Conservation (phyloP, 2,113 vertebrate species). For the Sphaerodactylus townsendi region DNA sequence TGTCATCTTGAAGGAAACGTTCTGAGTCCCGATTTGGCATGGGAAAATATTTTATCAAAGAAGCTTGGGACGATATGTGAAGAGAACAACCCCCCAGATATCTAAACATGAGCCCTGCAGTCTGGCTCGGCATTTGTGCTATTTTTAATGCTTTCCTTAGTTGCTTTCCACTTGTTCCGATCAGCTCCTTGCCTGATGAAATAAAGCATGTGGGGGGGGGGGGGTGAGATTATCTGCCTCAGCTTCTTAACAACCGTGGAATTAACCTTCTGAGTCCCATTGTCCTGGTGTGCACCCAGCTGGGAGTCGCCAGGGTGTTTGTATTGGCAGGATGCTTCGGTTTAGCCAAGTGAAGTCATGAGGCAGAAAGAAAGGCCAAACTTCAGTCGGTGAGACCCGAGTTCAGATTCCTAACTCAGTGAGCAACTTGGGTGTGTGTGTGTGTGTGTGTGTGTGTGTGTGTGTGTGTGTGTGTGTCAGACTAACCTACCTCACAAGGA, state of each 20-base stretch:
- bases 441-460: too few relatives aligned
- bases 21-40: slow-evolving; percentile 64
- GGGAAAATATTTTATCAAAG: slow-evolving; percentile 81
- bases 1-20: slow-evolving; percentile 36
- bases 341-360: too few relatives aligned
- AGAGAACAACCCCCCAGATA: slow-evolving; percentile 41
- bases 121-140: slow-evolving; percentile 43
- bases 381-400: neutral
- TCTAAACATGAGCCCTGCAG: slow-evolving; percentile 59
- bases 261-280: neutral
- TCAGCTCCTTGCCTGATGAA: slow-evolving; percentile 30
- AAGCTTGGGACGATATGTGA: slow-evolving; percentile 57
- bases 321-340: too few relatives aligned
- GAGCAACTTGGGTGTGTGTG: neutral
- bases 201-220: slow-evolving; percentile 16
- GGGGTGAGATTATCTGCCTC: neutral
- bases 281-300: neutral
- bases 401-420: neutral
- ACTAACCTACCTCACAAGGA: neutral
- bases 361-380: neutral
- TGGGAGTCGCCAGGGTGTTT: neutral
- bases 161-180: slow-evolving; percentile 34
- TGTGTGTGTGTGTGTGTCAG: neutral
- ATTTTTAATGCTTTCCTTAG: slow-evolving; percentile 64
- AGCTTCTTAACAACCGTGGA: slow-evolving; percentile 15